Evolutionary conservation across 1,140 invertebrate species (phyloP).

Genomic region (Drosophila prosaltans): DNA sequence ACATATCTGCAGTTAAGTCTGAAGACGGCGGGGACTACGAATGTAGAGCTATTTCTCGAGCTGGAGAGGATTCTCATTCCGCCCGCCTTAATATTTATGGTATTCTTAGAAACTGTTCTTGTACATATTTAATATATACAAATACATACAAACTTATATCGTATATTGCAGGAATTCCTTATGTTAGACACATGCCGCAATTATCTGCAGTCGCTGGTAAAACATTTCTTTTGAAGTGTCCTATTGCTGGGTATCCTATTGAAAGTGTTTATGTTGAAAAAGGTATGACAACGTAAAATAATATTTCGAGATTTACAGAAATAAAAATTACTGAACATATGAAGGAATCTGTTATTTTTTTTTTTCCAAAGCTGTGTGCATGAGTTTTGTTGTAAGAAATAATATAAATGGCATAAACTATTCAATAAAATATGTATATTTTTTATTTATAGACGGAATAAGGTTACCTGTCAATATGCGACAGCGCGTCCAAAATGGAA

Average conservation of each 20-base stretch:
- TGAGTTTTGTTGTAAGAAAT: too few relatives aligned
- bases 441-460: slow-evolving; percentile 84
- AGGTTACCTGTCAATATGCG: slow-evolving; percentile 88
- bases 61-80: slow-evolving; percentile 86
- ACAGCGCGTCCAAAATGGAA: slow-evolving; percentile 88
- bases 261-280: slow-evolving; percentile 87
- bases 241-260: slow-evolving; percentile 89
- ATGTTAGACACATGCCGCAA: slow-evolving; percentile 87
- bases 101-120: slow-evolving; percentile 55
- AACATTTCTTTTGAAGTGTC: slow-evolving; percentile 87
- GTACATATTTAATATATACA: neutral
- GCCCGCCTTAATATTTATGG: slow-evolving; percentile 88
- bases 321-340: too few relatives aligned
- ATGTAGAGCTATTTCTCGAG: slow-evolving; percentile 87
- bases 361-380: too few relatives aligned
- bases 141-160: neutral
- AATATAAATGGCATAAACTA: too few relatives aligned
- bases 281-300: slow-evolving; percentile 83
- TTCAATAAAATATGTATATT: too few relatives aligned
- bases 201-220: slow-evolving; percentile 88
- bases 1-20: slow-evolving; percentile 88
- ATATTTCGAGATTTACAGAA: neutral
- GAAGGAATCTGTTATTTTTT: too few relatives aligned
- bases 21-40: slow-evolving; percentile 90
- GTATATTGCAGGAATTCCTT: slow-evolving; percentile 85